Conservation (phyloP, 2,113 vertebrate genomes). For the Ictalurus furcatus region DNA sequence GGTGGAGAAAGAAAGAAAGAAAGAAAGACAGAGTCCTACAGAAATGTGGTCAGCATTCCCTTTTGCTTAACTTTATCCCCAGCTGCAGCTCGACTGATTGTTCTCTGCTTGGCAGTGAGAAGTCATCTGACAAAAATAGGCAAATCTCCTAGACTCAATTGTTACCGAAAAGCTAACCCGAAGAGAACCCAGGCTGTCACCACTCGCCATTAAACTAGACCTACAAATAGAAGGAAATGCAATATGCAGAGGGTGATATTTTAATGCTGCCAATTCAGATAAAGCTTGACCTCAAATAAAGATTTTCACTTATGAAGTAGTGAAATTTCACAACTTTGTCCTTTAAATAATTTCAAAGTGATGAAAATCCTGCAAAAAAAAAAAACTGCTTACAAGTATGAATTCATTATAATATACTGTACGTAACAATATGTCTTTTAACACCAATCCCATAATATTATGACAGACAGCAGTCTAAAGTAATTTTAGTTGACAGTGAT, state of each 20-base stretch:
- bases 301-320: background rate
- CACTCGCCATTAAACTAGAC: background rate
- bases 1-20: constrained; percentile 11
- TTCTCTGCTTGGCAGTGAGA: constrained; percentile 41
- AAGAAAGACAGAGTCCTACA: background rate
- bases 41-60: background rate
- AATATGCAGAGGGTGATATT: background rate
- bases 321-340: background rate
- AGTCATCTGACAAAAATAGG: constrained; percentile 44
- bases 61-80: constrained; percentile 22
- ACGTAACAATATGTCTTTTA: background rate
- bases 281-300: background rate
- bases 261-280: background rate
- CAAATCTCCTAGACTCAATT: constrained; percentile 38
- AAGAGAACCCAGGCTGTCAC: constrained; percentile 22
- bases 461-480: background rate
- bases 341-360: background rate
- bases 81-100: constrained; percentile 35
- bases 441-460: background rate
- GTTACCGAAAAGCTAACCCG: constrained; percentile 14
- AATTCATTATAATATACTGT: background rate
- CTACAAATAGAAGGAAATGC: constrained; percentile 10
- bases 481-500: background rate
- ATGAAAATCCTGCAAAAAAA: background rate
- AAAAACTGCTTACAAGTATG: background rate